Conservation (phyloP, 2,797 vertebrate genomes). For the Acanthis flammea region DNA sequence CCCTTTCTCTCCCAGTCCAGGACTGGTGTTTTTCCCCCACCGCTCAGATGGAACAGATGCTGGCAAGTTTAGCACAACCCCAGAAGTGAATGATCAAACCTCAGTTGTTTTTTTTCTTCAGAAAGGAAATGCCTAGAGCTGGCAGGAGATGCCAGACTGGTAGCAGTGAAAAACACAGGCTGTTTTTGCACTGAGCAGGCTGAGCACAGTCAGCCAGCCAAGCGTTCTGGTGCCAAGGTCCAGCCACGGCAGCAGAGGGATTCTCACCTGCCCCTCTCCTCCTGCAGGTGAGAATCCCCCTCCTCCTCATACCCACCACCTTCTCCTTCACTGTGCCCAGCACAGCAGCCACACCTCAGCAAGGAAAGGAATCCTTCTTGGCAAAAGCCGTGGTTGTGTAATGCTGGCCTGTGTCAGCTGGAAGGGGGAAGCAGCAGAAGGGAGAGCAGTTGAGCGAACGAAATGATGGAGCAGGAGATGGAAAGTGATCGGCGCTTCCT, state of each 20-base stretch:
- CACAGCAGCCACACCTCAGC: background rate
- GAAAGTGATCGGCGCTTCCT: constrained; percentile 1
- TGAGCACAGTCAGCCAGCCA: background rate
- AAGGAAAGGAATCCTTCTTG: background rate
- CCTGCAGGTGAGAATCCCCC: background rate
- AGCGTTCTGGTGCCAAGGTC: background rate
- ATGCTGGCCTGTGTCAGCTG: background rate
- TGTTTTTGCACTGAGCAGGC: background rate
- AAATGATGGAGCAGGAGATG: background rate
- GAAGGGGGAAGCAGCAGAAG: background rate
- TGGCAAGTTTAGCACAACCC: background rate
- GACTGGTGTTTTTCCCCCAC: background rate
- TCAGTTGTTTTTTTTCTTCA: background rate
- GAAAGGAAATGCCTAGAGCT: constrained; percentile 32
- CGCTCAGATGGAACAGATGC: background rate
- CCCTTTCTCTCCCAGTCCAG: background rate
- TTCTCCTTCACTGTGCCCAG: background rate
- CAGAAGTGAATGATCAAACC: background rate
- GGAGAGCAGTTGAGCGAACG: background rate
- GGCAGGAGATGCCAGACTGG: constrained; percentile 15
- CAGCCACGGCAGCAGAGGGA: accelerated
- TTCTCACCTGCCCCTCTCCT: background rate
- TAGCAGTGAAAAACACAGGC: constrained; percentile 24
- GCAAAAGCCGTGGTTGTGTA: background rate
- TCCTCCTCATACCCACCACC: accelerated